These are phyloP conservation scores for Tinamus major DNA, from an alignment of 2,797 vertebrate genomes.

Conservation along the genomic window DNA sequence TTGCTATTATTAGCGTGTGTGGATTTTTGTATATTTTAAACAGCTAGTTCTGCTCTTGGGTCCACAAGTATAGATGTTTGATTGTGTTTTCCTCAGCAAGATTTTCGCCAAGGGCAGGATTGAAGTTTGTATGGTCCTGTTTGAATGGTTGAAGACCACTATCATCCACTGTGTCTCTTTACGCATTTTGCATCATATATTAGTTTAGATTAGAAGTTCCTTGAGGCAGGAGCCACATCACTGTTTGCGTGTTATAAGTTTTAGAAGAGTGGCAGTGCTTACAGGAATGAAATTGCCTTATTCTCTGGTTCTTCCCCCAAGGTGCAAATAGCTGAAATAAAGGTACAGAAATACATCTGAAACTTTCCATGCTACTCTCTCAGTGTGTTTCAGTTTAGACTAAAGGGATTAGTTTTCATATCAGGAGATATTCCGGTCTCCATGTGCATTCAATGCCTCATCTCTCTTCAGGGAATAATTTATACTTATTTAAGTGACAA, in stretches of 20 bases:
- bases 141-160: neutral
- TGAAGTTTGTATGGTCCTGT: neutral
- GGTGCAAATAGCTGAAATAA: neutral
- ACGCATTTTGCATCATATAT: fast-evolving
- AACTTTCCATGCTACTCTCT: neutral
- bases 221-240: fast-evolving
- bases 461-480: neutral
- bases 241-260: neutral
- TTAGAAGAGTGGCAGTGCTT: neutral
- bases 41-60: neutral
- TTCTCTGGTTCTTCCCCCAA: neutral
- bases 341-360: neutral
- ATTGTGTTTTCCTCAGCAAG: neutral
- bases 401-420: neutral
- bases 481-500: neutral
- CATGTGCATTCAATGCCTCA: neutral
- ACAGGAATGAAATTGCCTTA: neutral
- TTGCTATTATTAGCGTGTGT: neutral
- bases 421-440: neutral
- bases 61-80: neutral
- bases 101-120: neutral
- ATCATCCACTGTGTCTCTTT: neutral
- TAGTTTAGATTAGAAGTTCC: neutral
- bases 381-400: neutral
- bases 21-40: neutral